Evolutionary conservation across 1,140 invertebrate species (phyloP), one percentile per base, ranked within the genome.

Genomic region (Pseudomyrmex sp.): DNA sequence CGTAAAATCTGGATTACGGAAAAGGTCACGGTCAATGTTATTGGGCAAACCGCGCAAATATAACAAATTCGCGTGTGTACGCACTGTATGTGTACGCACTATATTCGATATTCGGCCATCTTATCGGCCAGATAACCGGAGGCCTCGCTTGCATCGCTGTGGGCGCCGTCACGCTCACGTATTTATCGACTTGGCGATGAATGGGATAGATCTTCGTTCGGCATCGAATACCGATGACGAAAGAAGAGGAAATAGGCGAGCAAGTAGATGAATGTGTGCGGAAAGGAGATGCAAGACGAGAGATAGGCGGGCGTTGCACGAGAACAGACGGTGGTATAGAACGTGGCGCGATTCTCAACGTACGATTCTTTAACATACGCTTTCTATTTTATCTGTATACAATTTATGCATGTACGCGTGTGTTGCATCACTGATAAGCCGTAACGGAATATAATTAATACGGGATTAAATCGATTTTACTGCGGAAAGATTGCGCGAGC

Each of bases 161-260:
- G 35, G 35, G 5, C 35, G 35, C 35, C 35, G 35, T 35, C 5
- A 35, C 74, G 69, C 63, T 87, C 82, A 84, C 82, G 74, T 87
- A 84, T 82, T 35, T 44, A 52, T 59, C 15, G 73, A 9, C 23
- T 9, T 44, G 35, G 77, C 82, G 66, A 59, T 56, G 75, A 80
- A 72, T 80, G 82, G 35, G 59, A 79, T 87, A 80, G 66, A 48
- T 80, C 44, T 70, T n/a, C 74, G 75, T 74, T 80, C 74, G 54
- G 23, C 56, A 15, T 74, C 82, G 70, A 84, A 87, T 87, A 61
- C 74, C 74, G 63, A 84, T 75, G 86, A 88, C 58, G 86, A 88
- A 88, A 84, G 85, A 74, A 52, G 63, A 80, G 75, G 69, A 88
- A 82, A 88, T 88, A 72, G 74, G 54, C 62, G 65, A 87, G 84